These are phyloP conservation scores for Hassar affinis DNA, from an alignment of 2,113 vertebrate species.

Conservation along the genomic window DNA sequence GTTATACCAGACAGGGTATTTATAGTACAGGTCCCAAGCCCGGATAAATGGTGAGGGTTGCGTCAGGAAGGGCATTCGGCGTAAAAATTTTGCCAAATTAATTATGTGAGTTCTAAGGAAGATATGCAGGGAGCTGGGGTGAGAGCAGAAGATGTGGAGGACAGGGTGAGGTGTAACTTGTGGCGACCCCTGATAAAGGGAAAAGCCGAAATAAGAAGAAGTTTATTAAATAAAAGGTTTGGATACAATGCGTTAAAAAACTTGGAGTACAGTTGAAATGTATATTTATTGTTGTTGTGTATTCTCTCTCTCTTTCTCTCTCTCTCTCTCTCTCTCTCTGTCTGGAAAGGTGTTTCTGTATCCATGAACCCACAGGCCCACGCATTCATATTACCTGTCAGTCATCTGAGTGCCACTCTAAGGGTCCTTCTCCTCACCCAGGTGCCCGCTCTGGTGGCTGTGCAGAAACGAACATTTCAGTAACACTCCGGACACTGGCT, in stretches of 20 bases:
- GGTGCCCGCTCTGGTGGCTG: slow-evolving; percentile 71
- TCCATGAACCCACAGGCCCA: slow-evolving; percentile 58
- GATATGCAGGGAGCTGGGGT: too few species aligned
- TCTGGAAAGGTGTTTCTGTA: slow-evolving; percentile 22
- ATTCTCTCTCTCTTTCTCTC: background rate
- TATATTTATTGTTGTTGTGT: background rate
- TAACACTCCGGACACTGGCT: slow-evolving; percentile 70
- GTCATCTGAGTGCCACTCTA: slow-evolving; percentile 56
- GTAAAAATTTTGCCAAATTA: too few species aligned
- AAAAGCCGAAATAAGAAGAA: too few species aligned
- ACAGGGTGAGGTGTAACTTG: too few species aligned
- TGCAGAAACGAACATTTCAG: slow-evolving; percentile 76
- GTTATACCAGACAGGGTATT: too few species aligned
- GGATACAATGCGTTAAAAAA: background rate
- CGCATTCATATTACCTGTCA: slow-evolving; percentile 65
- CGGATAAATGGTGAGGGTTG: too few species aligned
- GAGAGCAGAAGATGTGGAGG: too few species aligned
- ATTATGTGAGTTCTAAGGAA: too few species aligned
- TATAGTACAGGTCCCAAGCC: too few species aligned
- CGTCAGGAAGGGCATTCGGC: too few species aligned
- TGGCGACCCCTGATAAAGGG: too few species aligned
- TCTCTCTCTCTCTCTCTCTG: background rate
- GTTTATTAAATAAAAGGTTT: too few species aligned
- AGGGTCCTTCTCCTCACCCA: slow-evolving; percentile 57
- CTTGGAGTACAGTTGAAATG: background rate